phyloP scores from a whole-genome alignment of 2,797 vertebrate species.

The Alectoris magna region DNA sequence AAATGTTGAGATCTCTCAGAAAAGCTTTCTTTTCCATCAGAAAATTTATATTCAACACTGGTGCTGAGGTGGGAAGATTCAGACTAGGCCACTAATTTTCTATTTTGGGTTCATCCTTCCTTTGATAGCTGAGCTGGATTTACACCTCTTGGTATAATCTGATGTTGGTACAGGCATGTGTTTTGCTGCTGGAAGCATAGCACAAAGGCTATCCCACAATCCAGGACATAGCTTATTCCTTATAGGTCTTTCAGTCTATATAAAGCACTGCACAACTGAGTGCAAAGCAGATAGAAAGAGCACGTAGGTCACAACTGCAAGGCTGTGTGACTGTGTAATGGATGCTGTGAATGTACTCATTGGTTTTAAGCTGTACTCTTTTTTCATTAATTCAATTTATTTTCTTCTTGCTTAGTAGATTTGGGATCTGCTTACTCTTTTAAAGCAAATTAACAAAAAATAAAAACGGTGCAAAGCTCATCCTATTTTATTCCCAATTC shows the following conservation, averaged over 20 bases:
- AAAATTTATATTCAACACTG: slow-evolving; percentile 9
- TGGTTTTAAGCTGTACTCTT: not conserved
- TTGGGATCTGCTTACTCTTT: not conserved
- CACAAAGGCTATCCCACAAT: not conserved
- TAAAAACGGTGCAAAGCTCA: not conserved
- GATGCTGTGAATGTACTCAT: not conserved
- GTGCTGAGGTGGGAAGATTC: slow-evolving; percentile 24
- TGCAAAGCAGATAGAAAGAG: slow-evolving; percentile 32
- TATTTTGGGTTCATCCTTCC: slow-evolving; percentile 52
- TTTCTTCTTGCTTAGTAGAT: not conserved
- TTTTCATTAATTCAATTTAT: not conserved
- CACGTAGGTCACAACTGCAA: not conserved
- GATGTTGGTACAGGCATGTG: slow-evolving; percentile 1
- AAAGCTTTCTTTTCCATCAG: not conserved
- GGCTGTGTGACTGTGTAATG: not conserved
- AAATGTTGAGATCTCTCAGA: not conserved
- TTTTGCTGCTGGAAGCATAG: not conserved
- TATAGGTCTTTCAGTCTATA: not conserved
- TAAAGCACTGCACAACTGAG: not conserved
- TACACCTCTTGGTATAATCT: slow-evolving; percentile 55
- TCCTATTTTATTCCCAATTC: not conserved
- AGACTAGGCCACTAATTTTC: slow-evolving; percentile 33
- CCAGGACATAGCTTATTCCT: not conserved
- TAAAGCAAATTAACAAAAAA: not conserved
- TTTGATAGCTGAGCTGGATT: slow-evolving; percentile 60